Evolutionary conservation across 92 coral and sea anemone genomes (phyloP).

Genomic region (Epizoanthus ramosus): DNA sequence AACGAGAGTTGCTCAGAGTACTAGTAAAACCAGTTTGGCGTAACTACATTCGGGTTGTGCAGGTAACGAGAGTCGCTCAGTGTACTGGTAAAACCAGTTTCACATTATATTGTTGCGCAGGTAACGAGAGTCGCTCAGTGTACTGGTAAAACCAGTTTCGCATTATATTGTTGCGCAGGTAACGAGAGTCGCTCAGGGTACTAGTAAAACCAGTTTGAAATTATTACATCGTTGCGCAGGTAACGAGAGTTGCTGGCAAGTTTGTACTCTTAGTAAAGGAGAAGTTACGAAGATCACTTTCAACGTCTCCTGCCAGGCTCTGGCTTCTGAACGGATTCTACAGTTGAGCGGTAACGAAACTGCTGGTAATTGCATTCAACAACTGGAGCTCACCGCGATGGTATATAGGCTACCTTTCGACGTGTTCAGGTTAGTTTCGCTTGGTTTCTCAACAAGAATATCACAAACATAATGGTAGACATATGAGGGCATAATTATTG

Average conservation of each 20-base stretch:
- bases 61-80: too few species aligned
- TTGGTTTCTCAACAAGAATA: neutral
- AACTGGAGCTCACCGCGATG: slow-evolving; percentile 50
- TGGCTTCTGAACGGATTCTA: slow-evolving; percentile 28
- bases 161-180: too few species aligned
- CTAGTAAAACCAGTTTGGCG: too few species aligned
- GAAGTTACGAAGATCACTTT: neutral
- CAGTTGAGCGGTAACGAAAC: slow-evolving; percentile 32
- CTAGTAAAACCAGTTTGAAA: neutral
- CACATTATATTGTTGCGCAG: too few species aligned
- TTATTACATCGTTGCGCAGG: neutral
- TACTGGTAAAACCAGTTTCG: too few species aligned
- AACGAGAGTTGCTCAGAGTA: too few species aligned
- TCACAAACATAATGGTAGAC: neutral
- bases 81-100: too few species aligned
- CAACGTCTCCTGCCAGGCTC: neutral
- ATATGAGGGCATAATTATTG: neutral
- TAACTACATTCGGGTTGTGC: too few species aligned
- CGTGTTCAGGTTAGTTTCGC: slow-evolving; percentile 57
- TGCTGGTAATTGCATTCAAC: slow-evolving; percentile 53
- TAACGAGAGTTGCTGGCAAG: slow-evolving; percentile 17
- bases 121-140: too few species aligned
- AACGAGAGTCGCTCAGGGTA: neutral
- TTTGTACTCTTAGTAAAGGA: neutral
- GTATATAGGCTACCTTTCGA: slow-evolving; percentile 55